Percentiles rank a stretch among this genome's conserved stretches.
These are phyloP conservation scores for Saturnia pavonia DNA, from an alignment of 2,888 invertebrate genomes.

Conservation along the genomic window DNA sequence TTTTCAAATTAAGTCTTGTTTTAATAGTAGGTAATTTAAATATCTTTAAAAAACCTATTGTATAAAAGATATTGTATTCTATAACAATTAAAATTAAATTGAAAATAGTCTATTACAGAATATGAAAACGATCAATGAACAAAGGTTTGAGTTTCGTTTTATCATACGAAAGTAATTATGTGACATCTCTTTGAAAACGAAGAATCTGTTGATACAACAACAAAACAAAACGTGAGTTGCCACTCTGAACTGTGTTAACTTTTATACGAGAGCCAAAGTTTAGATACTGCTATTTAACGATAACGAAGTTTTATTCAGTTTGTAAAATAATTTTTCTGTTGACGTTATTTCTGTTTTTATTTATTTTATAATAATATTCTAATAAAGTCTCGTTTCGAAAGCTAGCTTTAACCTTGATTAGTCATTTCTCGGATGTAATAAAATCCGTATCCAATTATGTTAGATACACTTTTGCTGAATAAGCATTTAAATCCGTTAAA, in stretches of 20 bases:
- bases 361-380: slow-evolving; percentile 13
- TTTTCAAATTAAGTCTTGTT: too few relatives aligned
- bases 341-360: slow-evolving; percentile 13
- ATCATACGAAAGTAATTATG: slow-evolving; percentile 16
- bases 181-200: slow-evolving; percentile 33
- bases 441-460: too few relatives aligned
- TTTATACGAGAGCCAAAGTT: slow-evolving; percentile 46
- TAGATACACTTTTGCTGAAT: too few relatives aligned
- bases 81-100: background rate
- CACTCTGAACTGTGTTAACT: slow-evolving; percentile 33
- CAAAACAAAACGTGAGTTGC: slow-evolving; percentile 33
- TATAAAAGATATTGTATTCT: background rate
- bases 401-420: too few relatives aligned
- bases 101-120: background rate
- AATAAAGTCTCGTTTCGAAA: too few relatives aligned
- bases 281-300: slow-evolving; percentile 46
- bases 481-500: too few relatives aligned
- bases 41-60: background rate
- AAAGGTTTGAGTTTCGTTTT: slow-evolving; percentile 22
- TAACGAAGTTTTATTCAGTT: slow-evolving; percentile 38
- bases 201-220: slow-evolving; percentile 40
- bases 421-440: too few relatives aligned
- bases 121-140: background rate
- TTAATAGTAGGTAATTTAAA: too few relatives aligned
- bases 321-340: slow-evolving; percentile 5